Conservation (phyloP, 1,140 invertebrate species). For the Lepidostoma basale region DNA sequence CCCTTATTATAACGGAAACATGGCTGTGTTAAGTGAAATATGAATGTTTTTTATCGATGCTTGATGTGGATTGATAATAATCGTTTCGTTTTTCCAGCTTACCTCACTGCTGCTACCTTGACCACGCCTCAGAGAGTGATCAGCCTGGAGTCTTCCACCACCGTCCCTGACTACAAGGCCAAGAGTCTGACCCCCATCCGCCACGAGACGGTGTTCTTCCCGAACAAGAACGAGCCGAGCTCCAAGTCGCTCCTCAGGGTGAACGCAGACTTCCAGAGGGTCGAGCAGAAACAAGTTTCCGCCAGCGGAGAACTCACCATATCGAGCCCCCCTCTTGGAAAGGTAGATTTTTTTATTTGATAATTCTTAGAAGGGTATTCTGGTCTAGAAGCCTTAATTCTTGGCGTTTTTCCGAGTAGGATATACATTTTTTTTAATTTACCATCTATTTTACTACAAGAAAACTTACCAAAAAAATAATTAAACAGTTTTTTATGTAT, state of each 20-base stretch:
- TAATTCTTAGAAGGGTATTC: no score
- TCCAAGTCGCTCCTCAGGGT: constrained; percentile 64
- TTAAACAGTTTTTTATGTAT: no score
- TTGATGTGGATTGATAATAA: not conserved
- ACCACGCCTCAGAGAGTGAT: constrained; percentile 70
- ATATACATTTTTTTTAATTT: no score
- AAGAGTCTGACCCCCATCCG: constrained; percentile 51
- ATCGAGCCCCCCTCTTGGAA: constrained; percentile 67
- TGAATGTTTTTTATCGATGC: not conserved
- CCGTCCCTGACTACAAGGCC: constrained; percentile 51
- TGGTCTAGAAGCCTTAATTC: no score
- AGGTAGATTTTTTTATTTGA: no score
- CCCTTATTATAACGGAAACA: no score
- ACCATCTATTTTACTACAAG: no score
- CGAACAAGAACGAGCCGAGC: constrained; percentile 73
- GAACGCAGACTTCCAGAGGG: constrained; percentile 55
- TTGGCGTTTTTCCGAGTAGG: no score
- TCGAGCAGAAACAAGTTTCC: constrained; percentile 57
- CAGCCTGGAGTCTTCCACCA: constrained; percentile 61
- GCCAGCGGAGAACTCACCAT: constrained; percentile 65
- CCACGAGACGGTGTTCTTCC: constrained; percentile 63
- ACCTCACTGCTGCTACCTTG: constrained; percentile 61
- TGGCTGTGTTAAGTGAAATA: no score
- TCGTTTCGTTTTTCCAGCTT: constrained; percentile 47
- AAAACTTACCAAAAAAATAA: no score